Conservation (phyloP, 2,888 invertebrate genomes). For the Byasa hedistus region DNA sequence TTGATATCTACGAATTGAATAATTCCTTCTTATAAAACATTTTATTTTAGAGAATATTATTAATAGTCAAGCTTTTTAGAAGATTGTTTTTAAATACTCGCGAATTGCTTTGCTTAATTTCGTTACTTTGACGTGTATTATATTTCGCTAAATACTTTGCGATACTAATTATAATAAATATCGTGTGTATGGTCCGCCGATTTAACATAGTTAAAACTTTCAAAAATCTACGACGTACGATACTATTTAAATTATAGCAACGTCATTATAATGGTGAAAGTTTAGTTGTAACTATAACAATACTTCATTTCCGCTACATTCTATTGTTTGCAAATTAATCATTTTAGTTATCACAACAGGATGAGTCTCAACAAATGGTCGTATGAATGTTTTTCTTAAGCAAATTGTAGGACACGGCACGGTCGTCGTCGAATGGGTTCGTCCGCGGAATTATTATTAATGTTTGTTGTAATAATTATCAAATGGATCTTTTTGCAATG, state of each 20-base stretch:
- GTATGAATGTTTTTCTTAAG: conserved; percentile 32
- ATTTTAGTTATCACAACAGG: conserved; percentile 42
- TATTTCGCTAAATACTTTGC: no score
- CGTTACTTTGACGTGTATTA: no score
- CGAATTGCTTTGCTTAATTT: no score
- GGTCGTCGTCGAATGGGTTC: not conserved
- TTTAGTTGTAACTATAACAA: conserved; percentile 50
- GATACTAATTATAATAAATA: not conserved
- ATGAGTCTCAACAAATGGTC: conserved; percentile 37
- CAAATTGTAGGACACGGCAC: conserved; percentile 32
- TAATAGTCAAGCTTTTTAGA: no score
- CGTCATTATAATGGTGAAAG: conserved; percentile 37
- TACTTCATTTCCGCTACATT: conserved; percentile 54
- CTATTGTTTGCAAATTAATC: conserved; percentile 69
- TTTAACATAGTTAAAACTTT: not conserved
- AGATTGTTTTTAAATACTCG: no score
- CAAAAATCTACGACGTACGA: not conserved
- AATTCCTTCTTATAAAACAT: no score
- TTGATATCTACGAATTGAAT: no score
- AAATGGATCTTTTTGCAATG: no score
- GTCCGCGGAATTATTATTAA: conserved; percentile 10
- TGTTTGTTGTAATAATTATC: conserved; percentile 24
- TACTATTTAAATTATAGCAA: conserved; percentile 22
- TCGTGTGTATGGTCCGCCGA: not conserved
- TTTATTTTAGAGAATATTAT: no score